Evolutionary conservation across 2,113 vertebrate genomes (phyloP).

Genomic region (Siphamia tubifer): DNA sequence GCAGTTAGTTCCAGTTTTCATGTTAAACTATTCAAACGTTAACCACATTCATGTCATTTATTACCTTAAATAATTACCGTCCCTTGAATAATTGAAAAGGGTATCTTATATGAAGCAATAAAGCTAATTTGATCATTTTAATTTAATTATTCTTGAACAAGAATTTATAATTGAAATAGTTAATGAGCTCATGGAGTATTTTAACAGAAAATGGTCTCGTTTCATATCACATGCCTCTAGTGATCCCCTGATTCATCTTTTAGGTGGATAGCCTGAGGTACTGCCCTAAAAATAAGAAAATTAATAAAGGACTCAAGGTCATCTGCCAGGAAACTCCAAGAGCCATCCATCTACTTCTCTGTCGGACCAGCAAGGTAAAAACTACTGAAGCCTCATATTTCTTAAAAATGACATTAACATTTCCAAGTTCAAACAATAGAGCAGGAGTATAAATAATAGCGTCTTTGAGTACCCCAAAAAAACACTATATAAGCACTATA

Average conservation of each 20-base stretch:
- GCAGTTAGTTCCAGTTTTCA: neutral
- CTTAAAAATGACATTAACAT: conserved; percentile 47
- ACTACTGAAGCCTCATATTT: conserved; percentile 37
- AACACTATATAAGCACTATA: too few relatives aligned
- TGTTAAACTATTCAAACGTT: neutral
- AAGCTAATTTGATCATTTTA: conserved; percentile 56
- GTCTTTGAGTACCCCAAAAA: too few relatives aligned
- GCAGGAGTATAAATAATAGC: too few relatives aligned
- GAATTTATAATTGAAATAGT: conserved; percentile 60
- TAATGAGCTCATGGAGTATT: conserved; percentile 60
- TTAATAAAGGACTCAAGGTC: conserved; percentile 74
- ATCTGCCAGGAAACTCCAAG: conserved; percentile 44
- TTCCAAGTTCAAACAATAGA: conserved; percentile 8
- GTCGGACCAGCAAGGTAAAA: conserved; percentile 48
- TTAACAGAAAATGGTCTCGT: conserved; percentile 62
- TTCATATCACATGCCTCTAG: conserved; percentile 49
- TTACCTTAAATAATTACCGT: conserved; percentile 54
- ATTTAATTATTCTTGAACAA: conserved; percentile 62
- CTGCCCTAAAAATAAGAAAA: conserved; percentile 65
- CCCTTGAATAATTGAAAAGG: conserved; percentile 58
- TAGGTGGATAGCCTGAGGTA: conserved; percentile 55
- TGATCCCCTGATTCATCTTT: conserved; percentile 64
- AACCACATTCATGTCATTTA: conserved; percentile 10
- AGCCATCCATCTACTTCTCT: conserved; percentile 34
- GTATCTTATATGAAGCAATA: conserved; percentile 23